A percentile compares a stretch with the other conserved stretches of the same genome.
These are phyloP conservation scores for Eupithecia tripunctaria DNA, from an alignment of 2,888 invertebrate genomes.

Conservation along the genomic window DNA sequence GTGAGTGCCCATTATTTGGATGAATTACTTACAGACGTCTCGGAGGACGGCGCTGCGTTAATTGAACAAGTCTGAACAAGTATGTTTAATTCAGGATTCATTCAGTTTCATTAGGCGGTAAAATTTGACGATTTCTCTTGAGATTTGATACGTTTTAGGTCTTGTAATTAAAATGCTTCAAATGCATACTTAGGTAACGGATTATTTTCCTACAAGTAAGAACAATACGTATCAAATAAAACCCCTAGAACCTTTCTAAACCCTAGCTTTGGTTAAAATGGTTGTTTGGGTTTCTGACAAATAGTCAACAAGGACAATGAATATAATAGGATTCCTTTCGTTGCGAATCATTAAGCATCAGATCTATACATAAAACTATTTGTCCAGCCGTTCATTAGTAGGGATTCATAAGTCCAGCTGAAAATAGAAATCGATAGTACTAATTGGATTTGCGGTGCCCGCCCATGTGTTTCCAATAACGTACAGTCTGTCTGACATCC, in stretches of 20 bases:
- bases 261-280: neutral
- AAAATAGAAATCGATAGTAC: slow-evolving; percentile 36
- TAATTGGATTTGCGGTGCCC: slow-evolving; percentile 39
- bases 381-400: slow-evolving; percentile 27
- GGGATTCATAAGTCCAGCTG: slow-evolving; percentile 37
- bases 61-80: slow-evolving; percentile 15
- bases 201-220: neutral
- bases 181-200: neutral
- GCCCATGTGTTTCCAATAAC: slow-evolving; percentile 23
- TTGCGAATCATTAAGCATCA: neutral
- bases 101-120: slow-evolving; percentile 11
- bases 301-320: no score
- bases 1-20: slow-evolving; percentile 9
- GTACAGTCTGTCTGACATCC: slow-evolving; percentile 15
- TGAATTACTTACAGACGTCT: slow-evolving; percentile 16
- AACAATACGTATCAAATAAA: neutral
- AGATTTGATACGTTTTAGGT: neutral
- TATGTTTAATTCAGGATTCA: slow-evolving; percentile 10
- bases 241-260: neutral
- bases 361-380: slow-evolving; percentile 4
- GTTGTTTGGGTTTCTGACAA: neutral
- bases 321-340: neutral
- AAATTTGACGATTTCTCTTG: slow-evolving; percentile 2
- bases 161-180: neutral
- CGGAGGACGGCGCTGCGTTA: slow-evolving; percentile 9